Evolutionary conservation across 2,888 invertebrate genomes (phyloP).

Genomic region (Orthonychiurus folsomi): DNA sequence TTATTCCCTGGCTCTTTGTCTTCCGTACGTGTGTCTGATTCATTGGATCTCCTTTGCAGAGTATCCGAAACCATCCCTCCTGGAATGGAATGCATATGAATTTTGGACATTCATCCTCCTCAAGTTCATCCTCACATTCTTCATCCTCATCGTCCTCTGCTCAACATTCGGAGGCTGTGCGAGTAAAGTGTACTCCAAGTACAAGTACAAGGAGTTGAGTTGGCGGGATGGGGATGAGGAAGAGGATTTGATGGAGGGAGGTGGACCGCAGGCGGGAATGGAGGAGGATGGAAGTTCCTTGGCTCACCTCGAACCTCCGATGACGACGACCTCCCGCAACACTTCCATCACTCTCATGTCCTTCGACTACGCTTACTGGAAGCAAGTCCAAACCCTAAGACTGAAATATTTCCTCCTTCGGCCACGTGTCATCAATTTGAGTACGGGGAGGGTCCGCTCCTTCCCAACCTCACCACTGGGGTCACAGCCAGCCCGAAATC

Average conservation of each 20-base stretch:
- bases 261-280: background rate
- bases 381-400: constrained; percentile 31
- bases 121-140: constrained; percentile 34
- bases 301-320: constrained; percentile 13
- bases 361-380: constrained; percentile 39
- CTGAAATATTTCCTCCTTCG: constrained; percentile 37
- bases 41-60: constrained; percentile 10
- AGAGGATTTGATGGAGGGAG: constrained; percentile 17
- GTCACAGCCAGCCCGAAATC: constrained; percentile 16
- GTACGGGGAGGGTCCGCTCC: constrained; percentile 31
- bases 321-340: constrained; percentile 24
- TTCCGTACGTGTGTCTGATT: background rate
- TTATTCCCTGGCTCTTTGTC: background rate
- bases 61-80: constrained; percentile 5
- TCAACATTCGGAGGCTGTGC: constrained; percentile 35
- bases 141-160: constrained; percentile 29
- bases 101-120: constrained; percentile 35
- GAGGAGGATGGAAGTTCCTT: constrained; percentile 12
- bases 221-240: constrained; percentile 34
- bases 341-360: constrained; percentile 40
- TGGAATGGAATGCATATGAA: constrained; percentile 26
- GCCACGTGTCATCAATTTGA: constrained; percentile 23
- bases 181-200: constrained; percentile 35
- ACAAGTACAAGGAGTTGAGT: constrained; percentile 37
- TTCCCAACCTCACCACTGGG: constrained; percentile 35